These are phyloP conservation scores for Pardosa pseudoannulata DNA, from an alignment of 2,888 invertebrate species.

Conservation along the genomic window DNA sequence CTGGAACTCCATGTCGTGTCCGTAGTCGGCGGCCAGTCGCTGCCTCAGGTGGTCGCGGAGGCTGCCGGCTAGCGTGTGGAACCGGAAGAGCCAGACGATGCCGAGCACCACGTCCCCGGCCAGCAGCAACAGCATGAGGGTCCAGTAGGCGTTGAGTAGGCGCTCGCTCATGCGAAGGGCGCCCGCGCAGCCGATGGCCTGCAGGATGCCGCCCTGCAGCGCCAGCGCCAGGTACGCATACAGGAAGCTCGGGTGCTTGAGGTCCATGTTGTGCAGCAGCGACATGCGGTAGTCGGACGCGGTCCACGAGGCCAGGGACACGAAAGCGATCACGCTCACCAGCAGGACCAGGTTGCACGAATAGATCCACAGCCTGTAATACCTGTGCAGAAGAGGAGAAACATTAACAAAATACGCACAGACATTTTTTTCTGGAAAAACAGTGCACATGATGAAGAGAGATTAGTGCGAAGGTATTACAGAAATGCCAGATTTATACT, in stretches of 20 bases:
- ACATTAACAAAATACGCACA: too few species aligned
- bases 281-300: conserved; percentile 78
- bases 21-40: conserved; percentile 84
- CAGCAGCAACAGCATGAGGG: conserved; percentile 86
- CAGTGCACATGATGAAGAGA: too few species aligned
- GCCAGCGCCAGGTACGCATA: conserved; percentile 90
- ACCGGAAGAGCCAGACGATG: conserved; percentile 89
- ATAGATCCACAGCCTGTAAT: conserved; percentile 89
- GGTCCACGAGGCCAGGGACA: conserved; percentile 83
- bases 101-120: conserved; percentile 90
- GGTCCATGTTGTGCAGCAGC: conserved; percentile 75
- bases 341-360: conserved; percentile 92
- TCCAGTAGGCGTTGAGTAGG: conserved; percentile 89
- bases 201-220: conserved; percentile 80
- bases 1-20: conserved; percentile 84
- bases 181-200: conserved; percentile 86
- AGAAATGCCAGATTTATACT: too few species aligned
- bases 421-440: too few species aligned
- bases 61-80: conserved; percentile 86
- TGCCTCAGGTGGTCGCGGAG: conserved; percentile 84
- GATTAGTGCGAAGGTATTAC: too few species aligned
- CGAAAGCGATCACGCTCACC: conserved; percentile 88
- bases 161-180: conserved; percentile 88
- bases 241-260: conserved; percentile 87
- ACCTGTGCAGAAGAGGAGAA: too few species aligned